These are phyloP conservation scores for Drosophila tsacasi DNA, from an alignment of 1,140 invertebrate species.

Conservation along the genomic window DNA sequence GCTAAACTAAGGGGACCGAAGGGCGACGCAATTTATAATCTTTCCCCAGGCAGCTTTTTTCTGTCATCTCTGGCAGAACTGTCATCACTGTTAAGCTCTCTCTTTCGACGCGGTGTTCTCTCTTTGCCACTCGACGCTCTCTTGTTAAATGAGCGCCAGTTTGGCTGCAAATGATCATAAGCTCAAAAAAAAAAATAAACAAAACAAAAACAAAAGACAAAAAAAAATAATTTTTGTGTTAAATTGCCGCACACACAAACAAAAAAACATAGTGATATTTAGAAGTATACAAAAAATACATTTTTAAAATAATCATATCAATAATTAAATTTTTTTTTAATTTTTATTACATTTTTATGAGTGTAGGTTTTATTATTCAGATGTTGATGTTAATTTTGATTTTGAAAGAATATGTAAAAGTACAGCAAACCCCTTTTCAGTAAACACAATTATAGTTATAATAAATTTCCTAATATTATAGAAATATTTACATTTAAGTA, in stretches of 20 bases:
- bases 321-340: neutral
- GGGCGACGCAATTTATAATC: constrained; percentile 4
- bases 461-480: neutral
- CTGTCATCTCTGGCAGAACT: neutral
- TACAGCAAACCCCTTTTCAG: neutral
- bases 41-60: neutral
- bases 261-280: neutral
- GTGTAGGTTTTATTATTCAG: too few species aligned
- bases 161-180: constrained; percentile 35
- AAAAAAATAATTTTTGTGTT: constrained; percentile 39
- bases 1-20: neutral
- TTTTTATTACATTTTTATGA: too few species aligned
- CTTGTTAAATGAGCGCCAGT: constrained; percentile 32
- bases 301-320: neutral
- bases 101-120: neutral
- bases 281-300: neutral
- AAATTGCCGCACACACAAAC: constrained; percentile 24
- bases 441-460: neutral
- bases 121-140: constrained; percentile 5
- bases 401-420: neutral
- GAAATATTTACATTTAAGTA: neutral
- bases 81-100: neutral
- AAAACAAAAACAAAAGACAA: constrained; percentile 13
- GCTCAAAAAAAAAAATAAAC: constrained; percentile 22
- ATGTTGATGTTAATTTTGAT: neutral